phyloP scores from a whole-genome alignment of 2,113 vertebrate genomes.

The Anhinga rufa region DNA sequence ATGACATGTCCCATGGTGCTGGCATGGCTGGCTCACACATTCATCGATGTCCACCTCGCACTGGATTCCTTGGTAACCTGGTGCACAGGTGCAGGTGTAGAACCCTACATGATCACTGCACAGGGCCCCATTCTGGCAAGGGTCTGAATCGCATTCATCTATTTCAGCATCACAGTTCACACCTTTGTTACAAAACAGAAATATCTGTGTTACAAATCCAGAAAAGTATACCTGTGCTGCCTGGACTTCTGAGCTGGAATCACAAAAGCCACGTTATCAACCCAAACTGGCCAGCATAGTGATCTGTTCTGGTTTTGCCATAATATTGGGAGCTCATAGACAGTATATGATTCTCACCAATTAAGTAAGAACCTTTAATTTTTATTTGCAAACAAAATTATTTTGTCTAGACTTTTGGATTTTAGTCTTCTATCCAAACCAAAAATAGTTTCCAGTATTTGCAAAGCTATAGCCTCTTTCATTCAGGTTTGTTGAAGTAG shows the following conservation, averaged over 20 bases:
- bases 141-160: slow-evolving; percentile 83
- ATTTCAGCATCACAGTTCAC: slow-evolving; percentile 88
- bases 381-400: neutral
- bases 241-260: neutral
- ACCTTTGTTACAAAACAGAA: slow-evolving; percentile 68
- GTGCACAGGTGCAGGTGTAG: slow-evolving; percentile 83
- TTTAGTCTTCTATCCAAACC: neutral
- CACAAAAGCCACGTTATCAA: neutral
- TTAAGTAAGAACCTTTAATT: neutral
- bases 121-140: slow-evolving; percentile 86
- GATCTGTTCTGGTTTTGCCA: neutral
- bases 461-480: neutral
- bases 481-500: neutral
- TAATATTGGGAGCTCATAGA: neutral
- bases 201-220: neutral
- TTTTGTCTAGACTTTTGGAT: neutral
- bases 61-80: slow-evolving; percentile 78
- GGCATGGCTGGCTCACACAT: slow-evolving; percentile 85
- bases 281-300: neutral
- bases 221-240: neutral
- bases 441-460: neutral
- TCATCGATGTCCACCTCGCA: slow-evolving; percentile 89
- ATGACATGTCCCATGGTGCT: slow-evolving; percentile 75
- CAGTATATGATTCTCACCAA: neutral
- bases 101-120: slow-evolving; percentile 82